phyloP scores from a whole-genome alignment of 2,113 vertebrate genomes.

The Rousettus leschenaultii region DNA sequence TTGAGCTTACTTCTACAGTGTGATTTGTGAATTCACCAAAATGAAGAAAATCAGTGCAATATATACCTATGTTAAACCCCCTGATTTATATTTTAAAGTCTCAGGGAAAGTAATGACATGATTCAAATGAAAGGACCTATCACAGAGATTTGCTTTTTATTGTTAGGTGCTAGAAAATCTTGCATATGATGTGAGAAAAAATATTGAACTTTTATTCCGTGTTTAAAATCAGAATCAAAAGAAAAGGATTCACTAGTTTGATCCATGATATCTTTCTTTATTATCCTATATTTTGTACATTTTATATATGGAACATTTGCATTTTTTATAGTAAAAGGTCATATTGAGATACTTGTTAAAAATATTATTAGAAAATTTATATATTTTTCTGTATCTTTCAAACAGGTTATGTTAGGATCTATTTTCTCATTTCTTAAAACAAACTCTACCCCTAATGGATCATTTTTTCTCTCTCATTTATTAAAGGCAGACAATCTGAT shows the following conservation, averaged over 20 bases:
- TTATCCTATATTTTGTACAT: neutral
- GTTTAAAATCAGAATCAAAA: conserved; percentile 6
- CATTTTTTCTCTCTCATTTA: neutral
- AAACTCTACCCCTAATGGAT: neutral
- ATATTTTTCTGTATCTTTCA: neutral
- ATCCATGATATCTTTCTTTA: neutral
- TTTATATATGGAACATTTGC: neutral
- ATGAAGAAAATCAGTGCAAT: neutral
- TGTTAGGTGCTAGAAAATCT: neutral
- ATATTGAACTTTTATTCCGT: neutral
- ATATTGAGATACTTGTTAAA: neutral
- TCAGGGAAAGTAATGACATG: neutral
- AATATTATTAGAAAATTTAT: neutral
- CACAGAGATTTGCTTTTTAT: neutral
- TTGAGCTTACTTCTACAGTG: neutral
- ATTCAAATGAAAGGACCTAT: neutral
- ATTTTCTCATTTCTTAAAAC: neutral
- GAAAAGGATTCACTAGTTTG: neutral
- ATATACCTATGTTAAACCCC: neutral
- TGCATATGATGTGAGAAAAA: neutral
- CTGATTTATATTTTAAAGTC: neutral
- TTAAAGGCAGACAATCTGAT: neutral
- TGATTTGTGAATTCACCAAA: neutral
- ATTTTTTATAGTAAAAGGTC: neutral
- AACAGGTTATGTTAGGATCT: neutral